phyloP scores from a whole-genome alignment of 2,888 invertebrate genomes.

The Mactromeris polynyma region DNA sequence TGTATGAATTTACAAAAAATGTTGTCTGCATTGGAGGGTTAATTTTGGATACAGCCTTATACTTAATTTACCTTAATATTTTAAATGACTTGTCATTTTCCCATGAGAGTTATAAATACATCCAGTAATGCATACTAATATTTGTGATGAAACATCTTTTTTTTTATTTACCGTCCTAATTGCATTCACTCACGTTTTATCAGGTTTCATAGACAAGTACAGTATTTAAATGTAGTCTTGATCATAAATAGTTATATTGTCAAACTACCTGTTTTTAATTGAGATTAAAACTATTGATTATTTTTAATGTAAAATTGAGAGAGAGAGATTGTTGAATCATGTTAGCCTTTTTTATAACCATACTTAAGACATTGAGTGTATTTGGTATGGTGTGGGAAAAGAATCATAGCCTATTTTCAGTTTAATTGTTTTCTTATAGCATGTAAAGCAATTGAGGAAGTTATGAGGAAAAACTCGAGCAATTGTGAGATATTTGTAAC shows the following conservation, averaged over 20 bases:
- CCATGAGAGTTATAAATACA: conserved; percentile 1
- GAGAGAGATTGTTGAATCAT: neutral
- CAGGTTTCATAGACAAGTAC: neutral
- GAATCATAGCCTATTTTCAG: neutral
- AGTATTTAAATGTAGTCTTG: neutral
- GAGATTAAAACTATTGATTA: neutral
- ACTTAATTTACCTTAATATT: neutral
- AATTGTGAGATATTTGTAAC: neutral
- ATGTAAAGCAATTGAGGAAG: neutral
- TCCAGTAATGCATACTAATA: neutral
- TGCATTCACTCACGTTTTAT: neutral
- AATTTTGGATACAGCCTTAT: neutral
- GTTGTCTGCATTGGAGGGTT: neutral
- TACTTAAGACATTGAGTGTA: neutral
- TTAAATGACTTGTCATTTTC: neutral
- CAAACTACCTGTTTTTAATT: neutral
- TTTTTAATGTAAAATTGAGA: neutral
- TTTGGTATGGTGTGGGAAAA: neutral
- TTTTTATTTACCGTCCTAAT: too few relatives aligned
- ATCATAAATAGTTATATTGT: neutral
- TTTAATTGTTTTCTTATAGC: neutral
- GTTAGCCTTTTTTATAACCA: neutral
- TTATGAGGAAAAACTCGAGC: neutral
- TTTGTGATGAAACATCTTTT: neutral
- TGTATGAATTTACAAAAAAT: neutral